Percentiles rank a stretch among this genome's conserved stretches.
These are phyloP conservation scores for Argya squamiceps DNA, from an alignment of 2,797 vertebrate genomes.

Conservation along the genomic window DNA sequence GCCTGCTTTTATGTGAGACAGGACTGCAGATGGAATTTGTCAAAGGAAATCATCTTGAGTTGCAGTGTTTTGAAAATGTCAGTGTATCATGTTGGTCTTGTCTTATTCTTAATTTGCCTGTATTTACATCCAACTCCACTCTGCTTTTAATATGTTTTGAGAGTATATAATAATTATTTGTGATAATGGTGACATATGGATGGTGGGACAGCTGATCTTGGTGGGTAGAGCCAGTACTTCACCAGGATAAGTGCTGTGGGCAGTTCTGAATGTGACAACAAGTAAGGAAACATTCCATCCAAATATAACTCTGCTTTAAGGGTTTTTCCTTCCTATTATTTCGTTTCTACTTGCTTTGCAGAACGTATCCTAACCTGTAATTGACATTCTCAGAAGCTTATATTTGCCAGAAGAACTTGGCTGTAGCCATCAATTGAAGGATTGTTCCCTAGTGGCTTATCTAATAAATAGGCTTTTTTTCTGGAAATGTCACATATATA, in stretches of 20 bases:
- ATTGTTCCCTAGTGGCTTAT: slow-evolving; percentile 33
- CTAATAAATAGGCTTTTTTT: slow-evolving; percentile 19
- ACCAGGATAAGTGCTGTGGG: not conserved
- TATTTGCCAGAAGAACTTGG: not conserved
- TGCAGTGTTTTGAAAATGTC: not conserved
- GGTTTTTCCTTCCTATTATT: not conserved
- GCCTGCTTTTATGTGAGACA: not conserved
- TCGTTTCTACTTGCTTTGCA: not conserved
- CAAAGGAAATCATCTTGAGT: not conserved
- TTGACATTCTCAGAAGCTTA: not conserved
- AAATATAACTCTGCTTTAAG: not conserved
- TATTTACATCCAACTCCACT: not conserved
- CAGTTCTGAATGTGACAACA: not conserved
- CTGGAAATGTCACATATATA: slow-evolving; percentile 61
- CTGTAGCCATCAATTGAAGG: not conserved
- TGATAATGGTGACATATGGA: not conserved
- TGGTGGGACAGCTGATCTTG: not conserved
- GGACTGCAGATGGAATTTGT: not conserved
- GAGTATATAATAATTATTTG: not conserved
- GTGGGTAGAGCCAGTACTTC: not conserved
- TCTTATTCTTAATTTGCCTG: not conserved
- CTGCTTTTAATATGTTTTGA: not conserved
- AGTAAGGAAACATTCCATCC: not conserved
- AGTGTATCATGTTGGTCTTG: not conserved
- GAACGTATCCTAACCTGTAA: not conserved